phyloP scores from a whole-genome alignment of 2,113 vertebrate species.

The Helogale parvula region DNA sequence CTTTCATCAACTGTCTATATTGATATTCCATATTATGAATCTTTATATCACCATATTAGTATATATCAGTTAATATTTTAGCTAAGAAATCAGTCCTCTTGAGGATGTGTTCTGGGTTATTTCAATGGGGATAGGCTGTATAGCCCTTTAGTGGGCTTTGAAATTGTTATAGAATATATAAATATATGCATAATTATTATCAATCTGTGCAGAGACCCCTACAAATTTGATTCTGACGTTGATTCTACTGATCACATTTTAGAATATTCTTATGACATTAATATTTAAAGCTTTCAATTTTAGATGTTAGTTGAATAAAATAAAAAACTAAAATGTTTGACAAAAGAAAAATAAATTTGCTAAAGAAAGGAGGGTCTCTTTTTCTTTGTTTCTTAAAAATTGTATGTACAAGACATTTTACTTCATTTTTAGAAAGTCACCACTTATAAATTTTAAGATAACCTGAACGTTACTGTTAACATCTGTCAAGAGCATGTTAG shows the following conservation, averaged over 20 bases:
- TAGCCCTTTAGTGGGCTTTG: background rate
- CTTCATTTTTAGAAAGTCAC: background rate
- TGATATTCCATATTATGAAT: background rate
- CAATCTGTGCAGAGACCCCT: background rate
- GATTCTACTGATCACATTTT: background rate
- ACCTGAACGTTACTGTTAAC: background rate
- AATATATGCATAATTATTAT: background rate
- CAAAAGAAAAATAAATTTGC: background rate
- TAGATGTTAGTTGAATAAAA: background rate
- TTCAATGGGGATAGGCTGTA: background rate
- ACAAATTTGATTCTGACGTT: background rate
- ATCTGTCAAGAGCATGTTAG: background rate
- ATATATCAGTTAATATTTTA: background rate
- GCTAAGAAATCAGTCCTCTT: background rate
- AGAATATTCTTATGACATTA: background rate
- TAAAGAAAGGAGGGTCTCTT: background rate
- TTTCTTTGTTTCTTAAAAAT: conserved; percentile 41
- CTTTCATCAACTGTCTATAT: background rate
- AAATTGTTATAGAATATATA: background rate
- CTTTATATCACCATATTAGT: background rate
- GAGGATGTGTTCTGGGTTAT: background rate
- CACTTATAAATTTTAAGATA: background rate
- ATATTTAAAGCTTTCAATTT: conserved; percentile 7
- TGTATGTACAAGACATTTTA: background rate
- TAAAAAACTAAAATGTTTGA: background rate